Evolutionary conservation across 2,888 invertebrate genomes (phyloP), one percentile per base, ranked within the genome.

Genomic region (Aplocera efformata): DNA sequence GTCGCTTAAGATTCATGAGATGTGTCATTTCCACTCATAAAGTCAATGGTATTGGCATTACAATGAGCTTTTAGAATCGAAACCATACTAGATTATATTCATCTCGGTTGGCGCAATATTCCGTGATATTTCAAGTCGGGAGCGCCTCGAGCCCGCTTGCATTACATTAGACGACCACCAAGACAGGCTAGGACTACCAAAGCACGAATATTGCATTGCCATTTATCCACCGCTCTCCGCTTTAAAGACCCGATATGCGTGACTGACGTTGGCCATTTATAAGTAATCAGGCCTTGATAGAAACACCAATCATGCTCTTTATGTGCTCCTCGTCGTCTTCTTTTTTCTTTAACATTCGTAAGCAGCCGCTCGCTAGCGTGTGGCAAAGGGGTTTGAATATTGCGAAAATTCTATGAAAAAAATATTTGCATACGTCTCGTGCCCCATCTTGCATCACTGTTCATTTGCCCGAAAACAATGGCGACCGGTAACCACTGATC

Each of bases 91-190:
- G 58, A 63, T 70, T 50, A 63, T 64, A 73, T 76, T 71, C 67
- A 73, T 65, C 66, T 70, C 48, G 62, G 63, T 60, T 68, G 67
- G 65, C 50, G 65, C 64, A 54, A 74, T 65, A 72, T 72, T 74
- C 77, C 67, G 70, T 72, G 79, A 78, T 79, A 79, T 79, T 75
- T 73, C 69, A 73, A 76, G 77, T 75, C 79, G 70, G 73, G 76
- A 76, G 75, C 70, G 80, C 79, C 78, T 48, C 64, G 63, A 70
- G 79, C 79, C 56, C 52, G 64, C 61, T 72, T 72, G 72, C 70
- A 74, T 79, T 79, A 63, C 74, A 75, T 79, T 77, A 77, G 66
- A 63, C 72, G 78, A 72, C 81, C 80, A 80, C 83, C 79, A 72
- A 62, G 81, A 65, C 74, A 66, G 69, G 56, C 56, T 58, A 54